phyloP scores from a whole-genome alignment of 2,888 invertebrate genomes.

The Synanthedon tipuliformis region DNA sequence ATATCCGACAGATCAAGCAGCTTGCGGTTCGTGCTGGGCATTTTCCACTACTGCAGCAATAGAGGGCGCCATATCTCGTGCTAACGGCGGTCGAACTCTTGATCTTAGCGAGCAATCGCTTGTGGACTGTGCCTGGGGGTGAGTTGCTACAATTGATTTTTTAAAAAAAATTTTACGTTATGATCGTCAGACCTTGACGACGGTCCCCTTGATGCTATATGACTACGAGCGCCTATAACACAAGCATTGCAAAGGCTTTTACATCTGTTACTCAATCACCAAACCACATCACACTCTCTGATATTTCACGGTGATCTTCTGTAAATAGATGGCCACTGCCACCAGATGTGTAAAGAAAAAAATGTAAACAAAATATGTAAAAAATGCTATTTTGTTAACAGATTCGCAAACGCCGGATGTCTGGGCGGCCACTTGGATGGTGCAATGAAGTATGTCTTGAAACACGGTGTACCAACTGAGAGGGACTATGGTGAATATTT shows the following conservation, averaged over 20 bases:
- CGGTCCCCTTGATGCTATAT: too few species aligned
- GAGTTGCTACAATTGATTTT: constrained; percentile 2
- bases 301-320: too few species aligned
- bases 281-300: too few species aligned
- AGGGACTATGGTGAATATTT: constrained; percentile 29
- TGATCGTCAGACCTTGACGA: neutral
- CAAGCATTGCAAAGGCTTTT: too few species aligned
- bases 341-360: too few species aligned
- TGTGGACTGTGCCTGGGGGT: constrained; percentile 43
- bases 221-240: too few species aligned
- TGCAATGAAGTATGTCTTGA: constrained; percentile 17
- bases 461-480: constrained; percentile 29
- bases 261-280: too few species aligned
- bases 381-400: constrained; percentile 5
- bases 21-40: constrained; percentile 39
- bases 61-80: constrained; percentile 28
- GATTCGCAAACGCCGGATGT: constrained; percentile 24
- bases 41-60: constrained; percentile 28
- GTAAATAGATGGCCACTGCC: too few species aligned
- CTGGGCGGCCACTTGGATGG: constrained; percentile 18
- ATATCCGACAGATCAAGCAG: constrained; percentile 23
- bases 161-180: neutral
- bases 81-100: constrained; percentile 22
- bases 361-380: too few species aligned
- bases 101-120: constrained; percentile 38